Base-by-base conservation (phyloP, 1,140 invertebrate genomes). In the Zaprionus ghesquierei region DNA sequence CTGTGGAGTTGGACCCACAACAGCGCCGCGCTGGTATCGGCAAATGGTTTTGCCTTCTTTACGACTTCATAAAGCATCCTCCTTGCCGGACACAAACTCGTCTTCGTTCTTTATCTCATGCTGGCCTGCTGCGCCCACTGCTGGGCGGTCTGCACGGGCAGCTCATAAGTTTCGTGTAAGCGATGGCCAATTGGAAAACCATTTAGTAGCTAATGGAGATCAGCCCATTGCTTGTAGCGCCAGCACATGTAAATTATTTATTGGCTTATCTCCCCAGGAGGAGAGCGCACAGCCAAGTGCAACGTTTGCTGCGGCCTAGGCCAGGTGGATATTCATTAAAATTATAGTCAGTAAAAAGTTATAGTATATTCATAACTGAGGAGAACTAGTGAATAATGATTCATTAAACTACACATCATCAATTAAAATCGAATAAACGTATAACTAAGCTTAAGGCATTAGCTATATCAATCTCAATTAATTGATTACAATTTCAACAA, bases 161-260 rank as follows among this genome's bases (percentile, higher is more conserved):
- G 53, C 9, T 33, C 31, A 41, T 62, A 72, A 75, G 12, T 77
- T 63, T 10, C 29, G n/a, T 20, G 38, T 41, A 29, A 5, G 25
- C 62, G 44, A 63, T 46, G 58, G 74, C 69, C 69, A 82, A 79
- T 86, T 68, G 75, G 59, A 78, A 77, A 75, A 33, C 61, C 65
- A 84, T 89, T 87, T 75, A 46, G 69, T 59, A 62, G 18, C 77
- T 89, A 87, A 87, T 89, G 79, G 79, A 87, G 84, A 84, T 89
- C 84, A 70, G 75, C 84, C 84, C 77, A 82, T 89, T 82, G 80
- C 84, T 84, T 77, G 77, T 80, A 84, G 84, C 84, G 84, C 84
- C 84, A 68, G 77, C 64, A 50, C 56, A 71, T 29, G 69, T 77
- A 77, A 82, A 72, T 66, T 75, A 81, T 64, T 69, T 75, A 25